Percentiles rank a stretch among this genome's conserved stretches.
These are phyloP conservation scores for Malurus leucopterus DNA, from an alignment of 2,797 vertebrate species.

Conservation along the genomic window DNA sequence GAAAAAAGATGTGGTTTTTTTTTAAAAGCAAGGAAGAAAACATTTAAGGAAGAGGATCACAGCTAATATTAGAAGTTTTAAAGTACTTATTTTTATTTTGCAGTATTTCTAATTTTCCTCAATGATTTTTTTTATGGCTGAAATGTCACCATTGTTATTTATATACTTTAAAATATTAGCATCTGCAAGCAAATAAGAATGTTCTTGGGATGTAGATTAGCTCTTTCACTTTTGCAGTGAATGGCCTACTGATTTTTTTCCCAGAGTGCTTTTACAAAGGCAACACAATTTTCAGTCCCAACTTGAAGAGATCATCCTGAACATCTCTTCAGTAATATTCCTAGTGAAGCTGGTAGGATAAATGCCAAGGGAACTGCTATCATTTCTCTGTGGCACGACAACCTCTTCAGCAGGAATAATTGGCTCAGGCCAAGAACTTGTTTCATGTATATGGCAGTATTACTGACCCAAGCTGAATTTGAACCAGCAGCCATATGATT, in stretches of 20 bases:
- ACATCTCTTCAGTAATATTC: not conserved
- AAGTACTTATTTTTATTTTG: not conserved
- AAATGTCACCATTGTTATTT: not conserved
- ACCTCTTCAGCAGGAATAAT: constrained; percentile 2
- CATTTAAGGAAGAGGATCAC: not conserved
- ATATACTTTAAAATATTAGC: not conserved
- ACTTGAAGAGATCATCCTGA: not conserved
- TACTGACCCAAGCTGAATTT: constrained; percentile 27
- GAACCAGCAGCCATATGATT: constrained; percentile 19
- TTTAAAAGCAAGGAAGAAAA: not conserved
- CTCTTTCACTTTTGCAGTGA: not conserved
- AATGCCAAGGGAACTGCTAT: not conserved
- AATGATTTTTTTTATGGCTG: not conserved
- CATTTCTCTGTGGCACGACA: not conserved
- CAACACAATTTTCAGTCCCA: not conserved
- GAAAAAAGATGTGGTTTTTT: not conserved
- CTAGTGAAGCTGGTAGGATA: not conserved
- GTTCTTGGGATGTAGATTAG: not conserved
- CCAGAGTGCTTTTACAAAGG: not conserved
- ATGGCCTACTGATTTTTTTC: not conserved
- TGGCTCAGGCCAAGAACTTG: not conserved
- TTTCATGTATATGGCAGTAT: constrained; percentile 15
- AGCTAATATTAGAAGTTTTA: not conserved
- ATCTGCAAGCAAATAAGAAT: not conserved
- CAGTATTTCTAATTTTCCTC: not conserved